Evolutionary conservation across 1,140 invertebrate species (phyloP).

Genomic region (Brachionus rubens): DNA sequence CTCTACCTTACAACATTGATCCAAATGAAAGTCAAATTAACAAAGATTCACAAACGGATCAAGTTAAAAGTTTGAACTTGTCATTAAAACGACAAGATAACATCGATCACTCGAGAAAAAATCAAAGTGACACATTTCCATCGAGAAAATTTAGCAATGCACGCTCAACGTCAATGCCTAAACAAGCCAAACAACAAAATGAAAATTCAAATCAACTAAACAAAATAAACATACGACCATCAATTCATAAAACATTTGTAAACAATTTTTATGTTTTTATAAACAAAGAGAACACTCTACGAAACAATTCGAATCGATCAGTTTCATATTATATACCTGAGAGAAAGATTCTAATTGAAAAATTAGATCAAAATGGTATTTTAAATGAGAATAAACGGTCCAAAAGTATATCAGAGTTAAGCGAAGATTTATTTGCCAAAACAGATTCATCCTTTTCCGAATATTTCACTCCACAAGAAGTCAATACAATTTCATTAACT

Average conservation of each 20-base stretch:
- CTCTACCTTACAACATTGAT: neutral
- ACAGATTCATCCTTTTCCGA: neutral
- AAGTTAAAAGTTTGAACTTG: too few species aligned
- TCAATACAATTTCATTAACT: slow-evolving; percentile 7
- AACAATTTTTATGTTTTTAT: slow-evolving; percentile 31
- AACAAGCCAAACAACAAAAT: neutral
- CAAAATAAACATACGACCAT: neutral
- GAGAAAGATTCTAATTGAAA: too few species aligned
- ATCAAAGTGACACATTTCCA: neutral
- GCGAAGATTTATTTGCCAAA: neutral
- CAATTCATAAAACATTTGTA: neutral
- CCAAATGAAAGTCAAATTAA: neutral
- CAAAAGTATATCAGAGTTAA: neutral
- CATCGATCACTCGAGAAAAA: neutral
- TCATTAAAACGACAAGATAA: neutral
- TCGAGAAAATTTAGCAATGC: neutral
- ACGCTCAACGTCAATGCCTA: neutral
- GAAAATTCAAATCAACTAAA: neutral
- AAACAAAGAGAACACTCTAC: neutral
- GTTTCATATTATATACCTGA: slow-evolving; percentile 27
- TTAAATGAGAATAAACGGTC: too few species aligned
- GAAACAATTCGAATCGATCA: neutral
- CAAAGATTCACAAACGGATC: too few species aligned
- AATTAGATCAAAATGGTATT: too few species aligned
- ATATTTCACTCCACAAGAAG: neutral